Conservation (phyloP, 2,888 invertebrate genomes). For the Venusia cambrica region DNA sequence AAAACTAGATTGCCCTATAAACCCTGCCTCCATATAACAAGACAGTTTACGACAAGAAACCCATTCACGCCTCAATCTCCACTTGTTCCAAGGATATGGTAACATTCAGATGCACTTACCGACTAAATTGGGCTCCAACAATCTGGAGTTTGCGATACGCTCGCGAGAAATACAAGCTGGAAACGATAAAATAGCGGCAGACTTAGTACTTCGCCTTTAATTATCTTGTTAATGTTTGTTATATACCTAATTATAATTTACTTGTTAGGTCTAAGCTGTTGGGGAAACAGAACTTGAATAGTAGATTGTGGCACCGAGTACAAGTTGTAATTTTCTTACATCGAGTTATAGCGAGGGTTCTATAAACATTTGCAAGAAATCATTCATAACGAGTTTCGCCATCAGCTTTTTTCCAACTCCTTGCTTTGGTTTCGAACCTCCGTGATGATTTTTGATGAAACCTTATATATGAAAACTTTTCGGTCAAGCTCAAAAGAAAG, state of each 20-base stretch:
- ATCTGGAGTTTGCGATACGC: conserved; percentile 47
- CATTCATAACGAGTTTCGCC: too few relatives aligned
- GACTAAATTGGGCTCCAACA: conserved; percentile 66
- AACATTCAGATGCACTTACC: conserved; percentile 73
- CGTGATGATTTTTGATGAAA: too few relatives aligned
- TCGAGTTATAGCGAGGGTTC: too few relatives aligned
- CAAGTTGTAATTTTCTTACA: too few relatives aligned
- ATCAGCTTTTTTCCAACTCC: too few relatives aligned
- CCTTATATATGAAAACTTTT: too few relatives aligned
- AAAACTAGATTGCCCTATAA: conserved; percentile 49
- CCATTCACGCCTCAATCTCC: conserved; percentile 72
- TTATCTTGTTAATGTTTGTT: conserved; percentile 30
- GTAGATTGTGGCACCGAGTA: too few relatives aligned
- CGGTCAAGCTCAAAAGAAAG: too few relatives aligned
- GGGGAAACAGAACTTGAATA: too few relatives aligned
- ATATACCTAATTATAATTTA: conserved; percentile 1
- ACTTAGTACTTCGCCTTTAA: conserved; percentile 35
- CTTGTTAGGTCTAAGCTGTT: too few relatives aligned
- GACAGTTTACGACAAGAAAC: conserved; percentile 62
- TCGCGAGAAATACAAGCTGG: conserved; percentile 44
- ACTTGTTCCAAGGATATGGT: conserved; percentile 68
- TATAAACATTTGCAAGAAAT: too few relatives aligned
- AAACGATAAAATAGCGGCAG: conserved; percentile 41
- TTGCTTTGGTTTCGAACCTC: too few relatives aligned
- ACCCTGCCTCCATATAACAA: conserved; percentile 58